Evolutionary conservation across 2,888 invertebrate genomes (phyloP).

Genomic region (Dioctria linearis): DNA sequence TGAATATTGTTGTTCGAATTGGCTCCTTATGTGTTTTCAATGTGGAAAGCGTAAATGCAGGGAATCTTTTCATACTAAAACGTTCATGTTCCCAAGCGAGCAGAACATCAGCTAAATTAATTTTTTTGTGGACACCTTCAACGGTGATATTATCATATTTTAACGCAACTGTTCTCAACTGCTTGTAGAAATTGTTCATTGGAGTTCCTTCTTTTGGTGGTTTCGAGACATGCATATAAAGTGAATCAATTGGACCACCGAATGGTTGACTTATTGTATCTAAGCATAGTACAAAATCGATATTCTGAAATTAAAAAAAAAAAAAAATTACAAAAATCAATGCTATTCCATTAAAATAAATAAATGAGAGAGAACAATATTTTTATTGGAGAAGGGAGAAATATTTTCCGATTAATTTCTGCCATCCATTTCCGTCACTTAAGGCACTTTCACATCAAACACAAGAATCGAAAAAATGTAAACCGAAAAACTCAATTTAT

Average conservation of each 20-base stretch:
- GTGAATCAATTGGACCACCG: slow-evolving; percentile 64
- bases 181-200: slow-evolving; percentile 78
- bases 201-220: slow-evolving; percentile 90
- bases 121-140: slow-evolving; percentile 92
- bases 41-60: slow-evolving; percentile 92
- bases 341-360: background rate
- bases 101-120: slow-evolving; percentile 92
- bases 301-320: slow-evolving; percentile 79
- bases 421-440: too few relatives aligned
- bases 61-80: slow-evolving; percentile 91
- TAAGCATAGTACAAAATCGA: slow-evolving; percentile 90
- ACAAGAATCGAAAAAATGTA: too few relatives aligned
- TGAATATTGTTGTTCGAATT: slow-evolving; percentile 67
- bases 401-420: too few relatives aligned
- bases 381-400: too few relatives aligned
- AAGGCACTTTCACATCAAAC: too few relatives aligned
- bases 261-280: slow-evolving; percentile 83
- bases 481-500: too few relatives aligned
- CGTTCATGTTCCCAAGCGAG: slow-evolving; percentile 98
- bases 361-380: too few relatives aligned
- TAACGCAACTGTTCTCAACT: slow-evolving; percentile 75
- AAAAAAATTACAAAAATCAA: background rate
- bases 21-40: slow-evolving; percentile 72
- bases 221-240: slow-evolving; percentile 96
- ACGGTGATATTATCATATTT: slow-evolving; percentile 72